A percentile compares a stretch with the other conserved stretches of the same genome.
phyloP scores from a whole-genome alignment of 92 coral and sea anemone genomes.

The Siderastrea siderea region DNA sequence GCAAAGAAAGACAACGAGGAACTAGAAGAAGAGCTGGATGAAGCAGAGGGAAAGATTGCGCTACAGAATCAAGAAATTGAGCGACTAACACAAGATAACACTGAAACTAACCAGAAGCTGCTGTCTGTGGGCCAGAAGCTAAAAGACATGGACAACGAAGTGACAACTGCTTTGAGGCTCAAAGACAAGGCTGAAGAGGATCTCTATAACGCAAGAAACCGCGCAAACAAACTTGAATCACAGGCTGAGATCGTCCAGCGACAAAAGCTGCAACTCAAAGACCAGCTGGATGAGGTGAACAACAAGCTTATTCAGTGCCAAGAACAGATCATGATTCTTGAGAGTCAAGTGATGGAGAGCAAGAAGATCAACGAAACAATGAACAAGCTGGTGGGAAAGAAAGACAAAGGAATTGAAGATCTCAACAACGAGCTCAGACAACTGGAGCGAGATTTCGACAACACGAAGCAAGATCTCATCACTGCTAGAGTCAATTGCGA shows the following conservation, averaged over 20 bases:
- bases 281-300: conserved; percentile 81
- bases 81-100: conserved; percentile 72
- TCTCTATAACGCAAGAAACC: conserved; percentile 73
- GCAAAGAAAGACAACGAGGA: conserved; percentile 89
- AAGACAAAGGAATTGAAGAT: conserved; percentile 78
- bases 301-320: conserved; percentile 69
- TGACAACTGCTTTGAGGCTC: conserved; percentile 56
- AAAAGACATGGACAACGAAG: conserved; percentile 83
- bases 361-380: conserved; percentile 82
- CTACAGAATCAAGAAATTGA: conserved; percentile 79
- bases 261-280: conserved; percentile 79
- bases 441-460: conserved; percentile 88
- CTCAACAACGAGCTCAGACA: conserved; percentile 84
- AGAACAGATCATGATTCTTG: conserved; percentile 83
- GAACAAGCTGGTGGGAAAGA: conserved; percentile 75
- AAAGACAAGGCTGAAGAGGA: conserved; percentile 88
- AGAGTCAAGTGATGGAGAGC: conserved; percentile 77
- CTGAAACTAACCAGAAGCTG: conserved; percentile 54
- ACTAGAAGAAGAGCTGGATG: conserved; percentile 90
- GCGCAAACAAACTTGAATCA: conserved; percentile 82
- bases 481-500: conserved; percentile 82
- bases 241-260: conserved; percentile 82
- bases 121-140: conserved; percentile 66
- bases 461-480: conserved; percentile 83
- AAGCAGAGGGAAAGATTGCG: conserved; percentile 74